A percentile compares a stretch with the other conserved stretches of the same genome.
Conservation (phyloP, 2,113 vertebrate species). For the Tachuris rubrigastra region DNA sequence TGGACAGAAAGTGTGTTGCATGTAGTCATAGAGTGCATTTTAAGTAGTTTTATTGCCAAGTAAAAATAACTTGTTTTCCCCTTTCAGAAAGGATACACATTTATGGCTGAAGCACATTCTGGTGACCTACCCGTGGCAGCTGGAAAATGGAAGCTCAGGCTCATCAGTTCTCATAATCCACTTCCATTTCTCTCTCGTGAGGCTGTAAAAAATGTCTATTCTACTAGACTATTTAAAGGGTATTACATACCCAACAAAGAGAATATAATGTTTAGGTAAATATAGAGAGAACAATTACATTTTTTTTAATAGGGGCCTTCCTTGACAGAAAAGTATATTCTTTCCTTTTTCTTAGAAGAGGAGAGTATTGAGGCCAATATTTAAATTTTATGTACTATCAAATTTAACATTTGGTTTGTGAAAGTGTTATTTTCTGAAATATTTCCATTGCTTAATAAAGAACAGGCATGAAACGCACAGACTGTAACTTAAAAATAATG, state of each 20-base stretch:
- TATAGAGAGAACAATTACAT: neutral
- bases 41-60: neutral
- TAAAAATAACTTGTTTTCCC: neutral
- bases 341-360: neutral
- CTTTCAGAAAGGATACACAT: slow-evolving; percentile 88
- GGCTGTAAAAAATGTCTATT: slow-evolving; percentile 70
- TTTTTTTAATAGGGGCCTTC: neutral
- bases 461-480: neutral
- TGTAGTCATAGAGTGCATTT: neutral
- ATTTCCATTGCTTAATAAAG: neutral
- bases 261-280: slow-evolving; percentile 87
- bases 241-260: slow-evolving; percentile 87
- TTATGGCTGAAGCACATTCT: slow-evolving; percentile 81
- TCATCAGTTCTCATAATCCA: slow-evolving; percentile 77
- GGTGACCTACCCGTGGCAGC: slow-evolving; percentile 54
- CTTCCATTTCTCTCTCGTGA: slow-evolving; percentile 76
- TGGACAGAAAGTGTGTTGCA: neutral
- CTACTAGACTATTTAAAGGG: slow-evolving; percentile 81
- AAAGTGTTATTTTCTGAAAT: neutral
- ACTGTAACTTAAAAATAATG: neutral
- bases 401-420: neutral
- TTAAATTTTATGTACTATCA: neutral
- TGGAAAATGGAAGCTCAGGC: slow-evolving; percentile 82
- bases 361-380: neutral
- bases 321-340: neutral